Percentiles rank a stretch among this genome's conserved stretches.
Conservation (phyloP, 2,113 vertebrate genomes). For the Lepisosteus oculatus region DNA sequence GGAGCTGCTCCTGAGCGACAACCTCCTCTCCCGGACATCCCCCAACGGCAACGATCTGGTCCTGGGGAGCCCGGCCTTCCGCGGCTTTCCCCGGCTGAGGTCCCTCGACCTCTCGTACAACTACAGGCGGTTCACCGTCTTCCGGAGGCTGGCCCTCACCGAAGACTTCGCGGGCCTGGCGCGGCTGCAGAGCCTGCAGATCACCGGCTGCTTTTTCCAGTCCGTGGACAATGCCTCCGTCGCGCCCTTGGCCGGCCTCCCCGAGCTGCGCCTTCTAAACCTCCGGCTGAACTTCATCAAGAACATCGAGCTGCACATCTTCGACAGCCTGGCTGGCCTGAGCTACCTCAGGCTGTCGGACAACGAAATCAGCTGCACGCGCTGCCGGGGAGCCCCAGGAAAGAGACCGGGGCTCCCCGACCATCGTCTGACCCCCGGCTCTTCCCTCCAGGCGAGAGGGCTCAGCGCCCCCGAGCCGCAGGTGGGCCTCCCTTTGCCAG, state of each 20-base stretch:
- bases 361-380: constrained; percentile 34
- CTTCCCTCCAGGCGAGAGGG: background rate
- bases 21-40: constrained; percentile 38
- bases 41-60: background rate
- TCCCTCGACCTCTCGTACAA: constrained; percentile 49
- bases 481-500: background rate
- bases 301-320: constrained; percentile 36
- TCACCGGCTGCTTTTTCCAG: constrained; percentile 48
- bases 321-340: constrained; percentile 22
- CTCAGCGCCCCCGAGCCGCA: background rate
- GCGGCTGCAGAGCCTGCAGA: constrained; percentile 33
- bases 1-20: constrained; percentile 40
- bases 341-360: constrained; percentile 34
- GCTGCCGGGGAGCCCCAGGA: background rate
- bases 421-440: background rate
- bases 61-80: constrained; percentile 20
- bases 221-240: constrained; percentile 18
- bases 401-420: background rate
- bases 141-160: constrained; percentile 23
- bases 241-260: constrained; percentile 2
- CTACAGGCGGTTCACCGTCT: constrained; percentile 40
- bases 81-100: constrained; percentile 16
- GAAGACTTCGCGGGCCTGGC: constrained; percentile 28
- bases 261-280: background rate
- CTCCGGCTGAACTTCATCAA: constrained; percentile 48